phyloP scores from a whole-genome alignment of 2,113 vertebrate genomes.

The Melanocharis versteri region DNA sequence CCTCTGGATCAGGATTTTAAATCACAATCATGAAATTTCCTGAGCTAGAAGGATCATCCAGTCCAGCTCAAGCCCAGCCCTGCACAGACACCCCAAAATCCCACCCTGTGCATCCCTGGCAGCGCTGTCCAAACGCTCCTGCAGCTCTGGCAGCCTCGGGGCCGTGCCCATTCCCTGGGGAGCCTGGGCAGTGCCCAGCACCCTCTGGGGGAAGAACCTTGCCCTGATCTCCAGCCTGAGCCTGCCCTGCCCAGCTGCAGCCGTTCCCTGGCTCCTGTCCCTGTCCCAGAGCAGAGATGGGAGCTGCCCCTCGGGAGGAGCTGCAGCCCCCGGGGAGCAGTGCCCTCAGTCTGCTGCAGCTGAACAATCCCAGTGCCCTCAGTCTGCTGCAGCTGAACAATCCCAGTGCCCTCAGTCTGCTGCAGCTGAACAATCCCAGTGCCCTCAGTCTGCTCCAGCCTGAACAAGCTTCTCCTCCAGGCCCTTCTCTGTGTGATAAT shows the following conservation, averaged over 20 bases:
- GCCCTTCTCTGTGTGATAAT: not conserved
- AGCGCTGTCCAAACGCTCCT: not conserved
- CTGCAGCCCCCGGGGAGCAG: not conserved
- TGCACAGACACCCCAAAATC: not conserved
- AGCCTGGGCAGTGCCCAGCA: not conserved
- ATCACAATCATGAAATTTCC: not conserved
- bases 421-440: too few species aligned
- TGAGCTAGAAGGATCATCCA: not conserved
- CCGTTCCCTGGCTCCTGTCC: not conserved
- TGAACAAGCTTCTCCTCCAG: not conserved
- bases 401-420: not conserved
- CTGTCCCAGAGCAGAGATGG: not conserved
- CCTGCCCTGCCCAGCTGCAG: not conserved
- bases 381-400: too few species aligned
- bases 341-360: not conserved
- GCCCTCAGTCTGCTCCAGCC: not conserved
- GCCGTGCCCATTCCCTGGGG: not conserved
- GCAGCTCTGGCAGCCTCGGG: not conserved
- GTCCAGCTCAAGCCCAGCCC: rapidly evolving
- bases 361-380: not conserved
- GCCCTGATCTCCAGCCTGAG: not conserved
- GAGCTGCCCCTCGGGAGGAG: not conserved
- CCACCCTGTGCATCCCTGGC: not conserved
- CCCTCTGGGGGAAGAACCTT: not conserved
- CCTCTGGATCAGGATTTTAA: not conserved